phyloP scores from a whole-genome alignment of 2,888 invertebrate genomes.

The Criorhina ranunculi region DNA sequence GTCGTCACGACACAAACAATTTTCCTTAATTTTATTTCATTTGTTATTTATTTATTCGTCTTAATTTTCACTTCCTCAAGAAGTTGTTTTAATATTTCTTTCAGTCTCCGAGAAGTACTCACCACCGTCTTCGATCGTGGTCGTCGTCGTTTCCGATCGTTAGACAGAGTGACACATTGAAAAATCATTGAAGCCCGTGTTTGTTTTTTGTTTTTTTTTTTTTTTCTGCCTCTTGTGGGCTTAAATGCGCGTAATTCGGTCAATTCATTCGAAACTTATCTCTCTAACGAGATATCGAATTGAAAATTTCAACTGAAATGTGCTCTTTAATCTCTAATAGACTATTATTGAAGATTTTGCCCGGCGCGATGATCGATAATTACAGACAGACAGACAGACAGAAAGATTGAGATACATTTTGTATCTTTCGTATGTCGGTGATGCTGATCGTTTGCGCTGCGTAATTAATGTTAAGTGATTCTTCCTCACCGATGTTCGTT shows the following conservation, averaged over 20 bases:
- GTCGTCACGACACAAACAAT: slow-evolving; percentile 19
- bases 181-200: slow-evolving; percentile 42
- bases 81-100: slow-evolving; percentile 53
- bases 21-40: slow-evolving; percentile 58
- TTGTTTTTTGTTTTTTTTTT: slow-evolving; percentile 41
- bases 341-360: slow-evolving; percentile 62
- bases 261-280: slow-evolving; percentile 67
- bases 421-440: slow-evolving; percentile 39
- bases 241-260: slow-evolving; percentile 70
- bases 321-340: slow-evolving; percentile 63
- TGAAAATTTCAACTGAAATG: slow-evolving; percentile 35
- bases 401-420: slow-evolving; percentile 39
- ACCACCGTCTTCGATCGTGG: slow-evolving; percentile 51
- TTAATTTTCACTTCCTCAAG: slow-evolving; percentile 64
- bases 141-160: slow-evolving; percentile 66
- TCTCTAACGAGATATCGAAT: slow-evolving; percentile 69
- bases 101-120: slow-evolving; percentile 27
- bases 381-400: slow-evolving; percentile 17
- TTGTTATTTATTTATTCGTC: slow-evolving; percentile 63
- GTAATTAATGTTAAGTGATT: slow-evolving; percentile 77
- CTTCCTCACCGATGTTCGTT: slow-evolving; percentile 13
- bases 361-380: slow-evolving; percentile 66
- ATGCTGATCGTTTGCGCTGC: slow-evolving; percentile 73
- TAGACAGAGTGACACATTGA: slow-evolving; percentile 63
- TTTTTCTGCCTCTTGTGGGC: slow-evolving; percentile 45